A percentile compares a stretch with the other conserved stretches of the same genome.
Evolutionary conservation across 1,140 invertebrate genomes (phyloP).

Genomic region (Antheraea mylitta): DNA sequence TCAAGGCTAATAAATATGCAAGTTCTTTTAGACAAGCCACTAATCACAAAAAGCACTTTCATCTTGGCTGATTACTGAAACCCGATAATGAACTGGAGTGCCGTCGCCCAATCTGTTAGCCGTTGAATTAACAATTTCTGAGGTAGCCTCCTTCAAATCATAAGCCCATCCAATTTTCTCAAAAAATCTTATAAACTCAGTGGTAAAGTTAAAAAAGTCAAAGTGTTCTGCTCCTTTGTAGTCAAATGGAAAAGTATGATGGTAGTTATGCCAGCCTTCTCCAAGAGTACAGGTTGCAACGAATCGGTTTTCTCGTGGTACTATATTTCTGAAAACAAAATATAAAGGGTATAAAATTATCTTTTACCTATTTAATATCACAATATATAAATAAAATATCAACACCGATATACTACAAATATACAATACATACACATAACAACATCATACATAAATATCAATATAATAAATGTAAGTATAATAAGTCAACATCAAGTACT

Average conservation of each 20-base stretch:
- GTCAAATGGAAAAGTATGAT: constrained; percentile 95
- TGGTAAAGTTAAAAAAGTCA: constrained; percentile 71
- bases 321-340: constrained; percentile 70
- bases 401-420: too few species aligned
- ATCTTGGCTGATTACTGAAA: constrained; percentile 13
- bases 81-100: constrained; percentile 52
- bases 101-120: constrained; percentile 62
- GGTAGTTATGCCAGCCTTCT: constrained; percentile 93
- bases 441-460: too few species aligned
- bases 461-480: too few species aligned
- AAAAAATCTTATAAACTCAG: constrained; percentile 73
- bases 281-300: constrained; percentile 78
- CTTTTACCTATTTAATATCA: too few species aligned
- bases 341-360: neutral
- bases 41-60: constrained; percentile 9
- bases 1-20: too few species aligned
- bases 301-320: constrained; percentile 80
- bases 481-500: too few species aligned
- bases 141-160: constrained; percentile 79
- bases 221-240: constrained; percentile 89
- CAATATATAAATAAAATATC: too few species aligned
- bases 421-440: too few species aligned
- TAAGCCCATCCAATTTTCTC: constrained; percentile 81
- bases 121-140: constrained; percentile 62
- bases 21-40: neutral